Percentiles rank a stretch among this genome's conserved stretches.
Conservation (phyloP, 2,113 vertebrate species). For the Gobius niger region DNA sequence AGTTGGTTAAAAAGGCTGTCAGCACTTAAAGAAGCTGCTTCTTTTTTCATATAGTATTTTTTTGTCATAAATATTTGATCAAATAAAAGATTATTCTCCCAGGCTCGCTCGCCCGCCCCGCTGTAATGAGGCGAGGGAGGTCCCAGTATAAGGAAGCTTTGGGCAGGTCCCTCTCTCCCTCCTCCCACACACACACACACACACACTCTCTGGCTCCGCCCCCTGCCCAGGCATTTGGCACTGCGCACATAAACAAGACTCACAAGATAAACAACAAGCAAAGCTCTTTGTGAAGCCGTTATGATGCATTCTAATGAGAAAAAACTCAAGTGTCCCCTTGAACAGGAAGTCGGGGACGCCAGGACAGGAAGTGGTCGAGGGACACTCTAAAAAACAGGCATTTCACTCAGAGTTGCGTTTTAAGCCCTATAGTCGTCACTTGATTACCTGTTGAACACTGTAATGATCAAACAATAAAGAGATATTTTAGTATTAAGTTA, state of each 20-base stretch:
- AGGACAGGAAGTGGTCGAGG: conserved; percentile 84
- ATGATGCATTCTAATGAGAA: conserved; percentile 99
- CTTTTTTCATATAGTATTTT: conserved; percentile 67
- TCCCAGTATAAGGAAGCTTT: conserved; percentile 83
- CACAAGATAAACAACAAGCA: conserved; percentile 99
- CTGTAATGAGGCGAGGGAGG: conserved; percentile 26
- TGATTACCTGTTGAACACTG: neutral
- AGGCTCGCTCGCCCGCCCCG: conserved; percentile 80
- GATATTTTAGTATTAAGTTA: no score
- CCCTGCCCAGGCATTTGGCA: conserved; percentile 93
- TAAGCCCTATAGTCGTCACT: neutral
- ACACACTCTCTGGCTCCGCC: conserved; percentile 72
- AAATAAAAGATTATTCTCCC: conserved; percentile 92
- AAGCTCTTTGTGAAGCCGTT: conserved; percentile 97
- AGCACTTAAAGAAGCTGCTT: conserved; percentile 99
- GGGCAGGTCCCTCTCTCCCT: conserved; percentile 60
- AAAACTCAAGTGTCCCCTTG: conserved; percentile 93
- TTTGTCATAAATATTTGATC: conserved; percentile 82
- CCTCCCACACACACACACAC: conserved; percentile 72
- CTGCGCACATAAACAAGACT: conserved; percentile 99
- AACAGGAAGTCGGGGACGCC: conserved; percentile 66
- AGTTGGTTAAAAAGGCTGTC: conserved; percentile 99
- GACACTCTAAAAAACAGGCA: neutral
- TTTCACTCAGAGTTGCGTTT: neutral
- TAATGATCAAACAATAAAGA: neutral